Evolutionary conservation across 2,797 vertebrate genomes (phyloP), one percentile per base, ranked within the genome.

Genomic region (Xenops minutus): DNA sequence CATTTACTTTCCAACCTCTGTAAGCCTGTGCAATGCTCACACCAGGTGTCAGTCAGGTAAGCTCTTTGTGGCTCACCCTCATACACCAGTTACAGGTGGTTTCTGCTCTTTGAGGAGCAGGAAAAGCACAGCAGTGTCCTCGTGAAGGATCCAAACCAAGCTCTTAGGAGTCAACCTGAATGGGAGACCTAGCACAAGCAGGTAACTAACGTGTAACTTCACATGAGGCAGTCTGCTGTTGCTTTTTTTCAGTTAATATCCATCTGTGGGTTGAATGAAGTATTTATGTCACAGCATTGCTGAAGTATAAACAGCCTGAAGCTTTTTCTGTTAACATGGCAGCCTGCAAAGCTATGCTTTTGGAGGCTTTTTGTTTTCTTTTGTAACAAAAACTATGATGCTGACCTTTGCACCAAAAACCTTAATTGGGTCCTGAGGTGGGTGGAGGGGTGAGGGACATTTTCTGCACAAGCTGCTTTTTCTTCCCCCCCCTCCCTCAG

Each of bases 1-100:
- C 24, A 36, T 14, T 41, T 19, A 11, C 66, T 39, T 83, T 68
- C 44, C 46, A n/a, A 49, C 4, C 0, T 0, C 1, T 6, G 27
- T 6, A 16, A 69, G 43, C 46, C 24, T 26, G 7, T 21, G 75
- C 30, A 10, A 52, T 44, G 20, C 41, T 44, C 32, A 6, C 24
- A 59, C 9, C 26, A 15, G 3, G 39, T 36, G 17, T 18, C 73
- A 74, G 18, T 14, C 37, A 73, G 59, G 55, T 22, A 24, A 24
- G 8, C 27, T 41, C 39, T 27, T 22, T 32, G 7, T 7, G 37
- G 72, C 52, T 23, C 20, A n/a, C 48, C 41, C 41, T 77, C 23
- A 2, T 3, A 17, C 44, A 36, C 3, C 24, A 37, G 72, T 62
- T 59, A 27, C 30, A 29, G 32, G 24, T 46, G 20, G 27, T 44